Base-by-base conservation (phyloP, 2,797 vertebrate species). In the Macrochelys suwanniensis region DNA sequence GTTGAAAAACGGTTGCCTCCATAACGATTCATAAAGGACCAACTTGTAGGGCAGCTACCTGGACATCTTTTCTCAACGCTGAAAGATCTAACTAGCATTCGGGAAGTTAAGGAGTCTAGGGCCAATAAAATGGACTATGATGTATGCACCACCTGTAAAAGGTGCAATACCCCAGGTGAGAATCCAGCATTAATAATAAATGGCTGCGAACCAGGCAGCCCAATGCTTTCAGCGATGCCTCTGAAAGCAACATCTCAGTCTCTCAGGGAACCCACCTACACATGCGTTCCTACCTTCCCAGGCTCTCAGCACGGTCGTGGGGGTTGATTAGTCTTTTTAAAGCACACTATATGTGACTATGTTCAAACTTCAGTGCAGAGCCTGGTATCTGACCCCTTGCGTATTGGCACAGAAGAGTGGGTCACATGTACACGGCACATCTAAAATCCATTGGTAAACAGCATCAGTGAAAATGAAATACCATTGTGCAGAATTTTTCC, bases 251-350 rank as follows among this genome's bases (percentile, higher is more conserved):
- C 1, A 1, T 12, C 47, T 77, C 15, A 0, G 15, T 56, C 45
- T 13, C n/a, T 7, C 11, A 26, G 26, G 23, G 4, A 76, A 47
- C 6, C 25, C 42, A 4, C 26, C 31, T 80, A n/a, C 37, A 19
- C 31, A 77, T 47, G 13, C 53, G 37, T 50, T 86, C 51, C 50
- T 82, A 56, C 51, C 79, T 80, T 49, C 31, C 5, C 50, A 71
- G 5, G 5, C 49, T 71, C 47, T 59, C 33, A 88, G 61, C 10
- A 33, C 9, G 5, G 3, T 6, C 12, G 47, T 0, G 0, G 53
- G 8, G 31, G 68, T 4, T 37, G 23, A 80, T 0, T 0, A 37
- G 56, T 37, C 84, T 45, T 53, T 71, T 57, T 7, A 82, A 85
- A 11, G 0, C 16, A 61, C 57, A n/a, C 54, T 59, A 17, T 28